A percentile compares a stretch with the other conserved stretches of the same genome.
Evolutionary conservation across 2,888 invertebrate species (phyloP).

Genomic region (Neocrepidodera transversa): DNA sequence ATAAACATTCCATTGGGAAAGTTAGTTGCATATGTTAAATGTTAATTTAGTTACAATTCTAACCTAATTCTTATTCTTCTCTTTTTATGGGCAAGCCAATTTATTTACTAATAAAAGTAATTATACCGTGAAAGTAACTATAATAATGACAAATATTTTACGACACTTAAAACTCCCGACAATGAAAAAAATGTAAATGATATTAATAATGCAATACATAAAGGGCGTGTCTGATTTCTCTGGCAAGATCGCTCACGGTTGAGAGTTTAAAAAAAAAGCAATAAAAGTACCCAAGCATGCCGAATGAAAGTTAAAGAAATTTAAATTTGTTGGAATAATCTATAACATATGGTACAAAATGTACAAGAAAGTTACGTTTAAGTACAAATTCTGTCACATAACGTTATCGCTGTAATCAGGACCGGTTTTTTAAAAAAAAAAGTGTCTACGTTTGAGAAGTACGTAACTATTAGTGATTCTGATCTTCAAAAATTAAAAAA

Average conservation of each 20-base stretch:
- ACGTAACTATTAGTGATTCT: no score
- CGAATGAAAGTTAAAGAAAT: conserved; percentile 30
- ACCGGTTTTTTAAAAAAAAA: conserved; percentile 10
- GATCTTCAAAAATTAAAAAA: no score
- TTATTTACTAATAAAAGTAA: no score
- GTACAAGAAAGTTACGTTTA: conserved; percentile 36
- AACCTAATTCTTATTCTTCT: no score
- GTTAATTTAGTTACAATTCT: no score
- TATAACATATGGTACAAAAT: conserved; percentile 32
- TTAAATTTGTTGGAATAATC: conserved; percentile 19
- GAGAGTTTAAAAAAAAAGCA: conserved; percentile 18
- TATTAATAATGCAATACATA: conserved; percentile 19
- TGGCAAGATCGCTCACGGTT: conserved; percentile 7
- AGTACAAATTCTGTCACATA: conserved; percentile 39
- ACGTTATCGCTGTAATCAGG: conserved; percentile 11
- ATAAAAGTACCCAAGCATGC: conserved; percentile 23
- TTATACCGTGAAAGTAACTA: no score
- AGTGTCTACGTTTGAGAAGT: no score
- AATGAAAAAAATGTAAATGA: conserved; percentile 5
- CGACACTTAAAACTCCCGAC: not conserved
- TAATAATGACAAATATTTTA: no score
- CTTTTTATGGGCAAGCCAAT: no score
- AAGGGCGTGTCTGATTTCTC: conserved; percentile 30
- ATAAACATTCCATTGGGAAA: no score
- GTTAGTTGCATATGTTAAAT: no score